phyloP scores from a whole-genome alignment of 2,888 invertebrate genomes.

The Dendrolimus pini region DNA sequence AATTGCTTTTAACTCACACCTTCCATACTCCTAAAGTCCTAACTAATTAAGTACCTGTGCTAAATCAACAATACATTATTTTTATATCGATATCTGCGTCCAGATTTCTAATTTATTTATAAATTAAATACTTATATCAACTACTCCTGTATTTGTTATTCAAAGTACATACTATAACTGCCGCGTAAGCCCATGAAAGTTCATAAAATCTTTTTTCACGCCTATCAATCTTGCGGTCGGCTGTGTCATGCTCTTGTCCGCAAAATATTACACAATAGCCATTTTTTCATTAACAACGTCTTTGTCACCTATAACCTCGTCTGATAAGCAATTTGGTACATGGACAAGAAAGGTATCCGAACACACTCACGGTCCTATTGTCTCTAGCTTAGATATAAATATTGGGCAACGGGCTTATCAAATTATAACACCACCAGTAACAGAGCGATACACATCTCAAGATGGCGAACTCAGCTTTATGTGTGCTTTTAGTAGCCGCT shows the following conservation, averaged over 20 bases:
- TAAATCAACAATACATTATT: no score
- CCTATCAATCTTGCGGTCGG: constrained; percentile 41
- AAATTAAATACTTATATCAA: no score
- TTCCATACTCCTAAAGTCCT: no score
- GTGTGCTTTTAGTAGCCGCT: constrained; percentile 38
- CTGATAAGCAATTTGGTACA: constrained; percentile 65
- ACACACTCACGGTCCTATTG: constrained; percentile 59
- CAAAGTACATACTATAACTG: no score
- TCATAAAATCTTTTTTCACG: constrained; percentile 27
- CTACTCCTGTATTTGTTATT: no score
- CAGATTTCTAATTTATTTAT: no score
- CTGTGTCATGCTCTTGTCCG: constrained; percentile 21
- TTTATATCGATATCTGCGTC: no score
- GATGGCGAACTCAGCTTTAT: constrained; percentile 45
- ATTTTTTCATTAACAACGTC: constrained; percentile 57
- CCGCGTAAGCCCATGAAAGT: not conserved
- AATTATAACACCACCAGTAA: constrained; percentile 57
- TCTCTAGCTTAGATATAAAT: constrained; percentile 64
- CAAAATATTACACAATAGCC: constrained; percentile 42
- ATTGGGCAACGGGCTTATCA: constrained; percentile 62
- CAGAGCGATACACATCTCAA: constrained; percentile 50
- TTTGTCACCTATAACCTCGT: constrained; percentile 71
- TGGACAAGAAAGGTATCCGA: constrained; percentile 56
- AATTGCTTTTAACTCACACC: no score
- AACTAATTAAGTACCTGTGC: no score